Percentiles rank a stretch among this genome's conserved stretches.
These are phyloP conservation scores for Aphelocoma coerulescens DNA, from an alignment of 2,113 vertebrate genomes.

Conservation along the genomic window DNA sequence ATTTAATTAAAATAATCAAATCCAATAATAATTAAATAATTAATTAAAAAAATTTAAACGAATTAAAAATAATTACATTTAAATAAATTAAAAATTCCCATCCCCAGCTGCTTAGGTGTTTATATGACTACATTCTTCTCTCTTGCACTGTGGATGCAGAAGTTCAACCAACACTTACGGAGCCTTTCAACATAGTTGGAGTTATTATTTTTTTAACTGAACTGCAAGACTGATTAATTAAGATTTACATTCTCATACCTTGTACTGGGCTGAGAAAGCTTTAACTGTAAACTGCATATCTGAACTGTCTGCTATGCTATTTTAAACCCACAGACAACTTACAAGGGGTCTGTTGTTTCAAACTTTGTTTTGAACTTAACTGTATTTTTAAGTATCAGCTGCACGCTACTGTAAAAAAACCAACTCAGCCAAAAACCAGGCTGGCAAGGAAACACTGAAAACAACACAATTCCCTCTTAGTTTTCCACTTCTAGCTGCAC, in stretches of 20 bases:
- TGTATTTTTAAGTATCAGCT: background rate
- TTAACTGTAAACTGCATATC: background rate
- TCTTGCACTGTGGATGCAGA: background rate
- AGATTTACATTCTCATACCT: background rate
- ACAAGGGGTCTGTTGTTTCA: background rate
- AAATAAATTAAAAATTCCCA: background rate
- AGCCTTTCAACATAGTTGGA: background rate
- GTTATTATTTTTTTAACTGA: background rate
- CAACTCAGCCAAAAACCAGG: constrained; percentile 14
- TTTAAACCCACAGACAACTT: constrained; percentile 4
- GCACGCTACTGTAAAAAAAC: background rate
- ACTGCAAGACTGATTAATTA: background rate
- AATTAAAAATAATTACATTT: background rate
- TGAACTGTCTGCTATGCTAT: background rate
- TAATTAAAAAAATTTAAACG: background rate
- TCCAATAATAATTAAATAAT: background rate
- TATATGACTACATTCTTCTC: background rate
- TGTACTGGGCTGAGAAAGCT: background rate
- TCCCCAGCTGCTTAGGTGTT: background rate
- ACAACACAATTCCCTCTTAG: background rate
- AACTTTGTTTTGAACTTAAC: constrained; percentile 27
- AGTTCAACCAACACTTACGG: background rate
- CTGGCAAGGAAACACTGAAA: background rate
- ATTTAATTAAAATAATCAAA: background rate
- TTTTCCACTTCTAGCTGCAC: background rate